phyloP scores from a whole-genome alignment of 1,140 invertebrate species.

The Lucilia cuprina region DNA sequence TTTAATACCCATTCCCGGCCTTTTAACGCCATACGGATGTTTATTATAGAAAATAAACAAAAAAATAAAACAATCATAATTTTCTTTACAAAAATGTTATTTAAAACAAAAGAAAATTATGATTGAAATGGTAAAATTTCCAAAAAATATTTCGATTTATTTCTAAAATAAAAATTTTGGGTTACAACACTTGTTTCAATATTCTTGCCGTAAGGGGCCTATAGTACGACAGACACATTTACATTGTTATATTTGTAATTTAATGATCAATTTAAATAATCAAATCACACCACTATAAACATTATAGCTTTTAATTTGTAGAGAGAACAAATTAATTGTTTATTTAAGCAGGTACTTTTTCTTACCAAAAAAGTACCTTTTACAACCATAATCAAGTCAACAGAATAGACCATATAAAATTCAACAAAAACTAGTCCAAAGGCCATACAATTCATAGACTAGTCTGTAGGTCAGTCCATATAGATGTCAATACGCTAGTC shows the following conservation, averaged over 20 bases:
- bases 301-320: background rate
- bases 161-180: background rate
- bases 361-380: too few relatives aligned
- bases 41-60: background rate
- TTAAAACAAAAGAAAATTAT: background rate
- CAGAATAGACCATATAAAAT: too few relatives aligned
- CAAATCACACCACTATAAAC: background rate
- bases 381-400: too few relatives aligned
- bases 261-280: slow-evolving; percentile 5
- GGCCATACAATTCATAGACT: too few relatives aligned
- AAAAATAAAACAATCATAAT: background rate
- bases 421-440: too few relatives aligned
- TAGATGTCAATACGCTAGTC: too few relatives aligned
- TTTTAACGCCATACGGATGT: background rate
- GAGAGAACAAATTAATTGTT: background rate
- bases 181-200: background rate
- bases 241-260: background rate
- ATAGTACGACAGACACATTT: background rate
- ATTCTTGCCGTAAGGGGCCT: background rate
- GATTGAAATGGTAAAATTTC: background rate
- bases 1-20: background rate
- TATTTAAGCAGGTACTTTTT: background rate
- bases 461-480: too few relatives aligned
- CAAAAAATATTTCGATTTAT: background rate
- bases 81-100: background rate